Evolutionary conservation across 53 echinoderm and acorn worm genomes (phyloP).

Genomic region (Arbacia lixula): DNA sequence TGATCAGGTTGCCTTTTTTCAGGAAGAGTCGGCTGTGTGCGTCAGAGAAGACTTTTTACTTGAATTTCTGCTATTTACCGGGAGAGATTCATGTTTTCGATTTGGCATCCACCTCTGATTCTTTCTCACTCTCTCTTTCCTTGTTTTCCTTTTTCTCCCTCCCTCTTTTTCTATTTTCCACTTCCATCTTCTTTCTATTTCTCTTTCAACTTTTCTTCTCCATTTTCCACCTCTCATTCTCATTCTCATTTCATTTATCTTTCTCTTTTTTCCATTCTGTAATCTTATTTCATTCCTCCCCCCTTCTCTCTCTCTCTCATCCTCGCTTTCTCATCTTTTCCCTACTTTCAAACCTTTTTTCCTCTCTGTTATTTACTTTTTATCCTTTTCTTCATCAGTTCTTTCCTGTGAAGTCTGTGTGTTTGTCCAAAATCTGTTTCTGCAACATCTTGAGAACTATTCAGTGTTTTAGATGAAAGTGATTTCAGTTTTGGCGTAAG

Average conservation of each 20-base stretch:
- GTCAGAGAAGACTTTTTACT: too few species aligned
- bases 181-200: neutral
- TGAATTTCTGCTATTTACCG: too few species aligned
- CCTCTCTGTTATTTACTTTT: neutral
- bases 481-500: too few species aligned
- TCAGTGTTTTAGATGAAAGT: too few species aligned
- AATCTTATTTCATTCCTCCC: neutral
- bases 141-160: neutral
- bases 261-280: neutral
- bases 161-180: neutral
- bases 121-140: constrained; percentile 1
- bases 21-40: too few species aligned
- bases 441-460: too few species aligned
- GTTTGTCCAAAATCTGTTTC: too few species aligned
- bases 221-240: neutral
- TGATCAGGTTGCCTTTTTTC: too few species aligned
- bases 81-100: too few species aligned
- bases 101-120: too few species aligned
- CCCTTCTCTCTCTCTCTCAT: neutral
- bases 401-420: too few species aligned
- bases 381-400: too few species aligned
- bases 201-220: neutral
- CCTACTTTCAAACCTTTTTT: neutral
- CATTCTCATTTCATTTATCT: neutral
- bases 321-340: neutral